Conservation (phyloP, 2,113 vertebrate genomes). For the Haemorhous mexicanus region DNA sequence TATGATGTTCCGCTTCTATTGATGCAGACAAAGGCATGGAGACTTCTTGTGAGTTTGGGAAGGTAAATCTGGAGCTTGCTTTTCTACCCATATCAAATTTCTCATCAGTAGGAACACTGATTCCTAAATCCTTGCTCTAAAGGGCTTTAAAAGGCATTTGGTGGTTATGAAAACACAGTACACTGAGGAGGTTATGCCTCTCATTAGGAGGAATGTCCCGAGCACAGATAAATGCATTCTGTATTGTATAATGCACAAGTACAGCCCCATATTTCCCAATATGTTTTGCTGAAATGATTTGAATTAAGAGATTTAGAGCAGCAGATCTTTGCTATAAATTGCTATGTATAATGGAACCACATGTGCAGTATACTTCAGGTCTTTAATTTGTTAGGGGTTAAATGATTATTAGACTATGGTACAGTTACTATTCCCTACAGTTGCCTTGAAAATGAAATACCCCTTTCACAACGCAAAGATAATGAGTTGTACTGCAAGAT, state of each 20-base stretch:
- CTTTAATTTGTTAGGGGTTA: constrained; percentile 17
- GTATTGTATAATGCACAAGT: background rate
- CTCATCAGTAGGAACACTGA: background rate
- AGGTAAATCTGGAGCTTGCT: background rate
- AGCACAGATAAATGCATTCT: background rate
- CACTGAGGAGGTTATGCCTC: background rate
- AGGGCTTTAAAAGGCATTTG: background rate
- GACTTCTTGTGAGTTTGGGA: background rate
- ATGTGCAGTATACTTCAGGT: background rate
- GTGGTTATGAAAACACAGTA: background rate
- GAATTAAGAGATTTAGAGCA: background rate
- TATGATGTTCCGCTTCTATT: background rate
- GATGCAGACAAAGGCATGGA: background rate
- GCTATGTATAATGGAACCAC: background rate
- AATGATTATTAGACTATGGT: background rate
- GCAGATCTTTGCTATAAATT: constrained; percentile 7
- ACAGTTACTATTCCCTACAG: background rate
- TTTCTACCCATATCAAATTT: background rate
- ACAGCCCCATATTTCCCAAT: background rate
- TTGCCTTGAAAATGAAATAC: background rate
- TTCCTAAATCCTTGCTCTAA: background rate
- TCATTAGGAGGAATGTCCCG: background rate
- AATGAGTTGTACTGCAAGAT: background rate
- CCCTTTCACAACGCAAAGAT: background rate
- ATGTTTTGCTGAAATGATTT: background rate